A percentile compares a stretch with the other conserved stretches of the same genome.
phyloP scores from a whole-genome alignment of 2,888 invertebrate species.

The Hemithea aestivaria region DNA sequence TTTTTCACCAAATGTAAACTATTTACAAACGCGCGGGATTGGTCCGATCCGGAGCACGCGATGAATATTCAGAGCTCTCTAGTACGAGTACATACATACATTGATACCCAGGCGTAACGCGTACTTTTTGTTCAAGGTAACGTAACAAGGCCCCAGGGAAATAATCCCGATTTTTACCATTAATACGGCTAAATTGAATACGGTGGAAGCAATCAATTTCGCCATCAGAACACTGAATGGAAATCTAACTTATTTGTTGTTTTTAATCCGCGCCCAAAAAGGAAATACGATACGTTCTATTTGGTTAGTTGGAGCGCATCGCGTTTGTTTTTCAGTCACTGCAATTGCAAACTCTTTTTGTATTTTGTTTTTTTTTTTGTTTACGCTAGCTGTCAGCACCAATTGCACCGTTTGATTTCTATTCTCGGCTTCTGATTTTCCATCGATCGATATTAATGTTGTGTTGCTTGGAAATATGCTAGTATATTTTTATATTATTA shows the following conservation, averaged over 20 bases:
- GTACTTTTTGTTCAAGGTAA: constrained; percentile 41
- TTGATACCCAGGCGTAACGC: too few relatives aligned
- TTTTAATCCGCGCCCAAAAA: constrained; percentile 14
- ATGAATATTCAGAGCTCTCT: constrained; percentile 28
- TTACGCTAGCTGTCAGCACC: constrained; percentile 2
- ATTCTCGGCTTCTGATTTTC: constrained; percentile 13
- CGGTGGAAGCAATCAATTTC: constrained; percentile 20
- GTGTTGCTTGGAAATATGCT: too few relatives aligned
- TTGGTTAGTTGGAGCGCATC: constrained; percentile 21
- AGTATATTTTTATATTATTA: too few relatives aligned
- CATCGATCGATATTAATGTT: constrained; percentile 19
- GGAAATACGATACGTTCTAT: constrained; percentile 13
- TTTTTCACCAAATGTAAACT: constrained; percentile 47
- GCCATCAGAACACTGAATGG: constrained; percentile 1
- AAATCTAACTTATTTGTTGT: constrained; percentile 16
- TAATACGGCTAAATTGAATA: constrained; percentile 31
- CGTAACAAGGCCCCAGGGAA: constrained; percentile 41
- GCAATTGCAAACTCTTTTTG: constrained; percentile 5
- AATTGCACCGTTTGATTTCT: not conserved
- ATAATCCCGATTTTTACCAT: constrained; percentile 31
- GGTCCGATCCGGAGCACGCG: constrained; percentile 31
- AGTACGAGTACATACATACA: constrained; percentile 33
- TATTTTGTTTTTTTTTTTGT: constrained; percentile 1
- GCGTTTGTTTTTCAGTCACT: constrained; percentile 20
- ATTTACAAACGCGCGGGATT: constrained; percentile 46